A percentile compares a stretch with the other conserved stretches of the same genome.
These are phyloP conservation scores for Morelia viridis DNA, from an alignment of 2,797 vertebrate species.

Conservation along the genomic window DNA sequence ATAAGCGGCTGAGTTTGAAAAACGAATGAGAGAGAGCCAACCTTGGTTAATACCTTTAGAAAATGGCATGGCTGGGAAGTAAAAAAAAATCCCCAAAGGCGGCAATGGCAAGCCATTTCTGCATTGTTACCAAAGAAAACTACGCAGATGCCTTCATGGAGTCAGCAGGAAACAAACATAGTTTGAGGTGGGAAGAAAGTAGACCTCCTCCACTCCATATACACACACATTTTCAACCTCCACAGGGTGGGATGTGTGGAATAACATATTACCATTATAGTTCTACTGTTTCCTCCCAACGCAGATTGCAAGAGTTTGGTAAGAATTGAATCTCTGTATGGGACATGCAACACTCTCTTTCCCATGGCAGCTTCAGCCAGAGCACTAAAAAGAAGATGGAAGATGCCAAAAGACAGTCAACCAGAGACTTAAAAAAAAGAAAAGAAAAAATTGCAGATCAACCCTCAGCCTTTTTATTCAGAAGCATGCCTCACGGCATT, in stretches of 20 bases:
- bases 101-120: background rate
- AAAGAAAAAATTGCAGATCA: background rate
- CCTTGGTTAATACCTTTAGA: background rate
- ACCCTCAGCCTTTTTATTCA: background rate
- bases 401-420: background rate
- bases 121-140: background rate
- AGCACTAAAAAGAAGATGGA: constrained; percentile 67
- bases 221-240: background rate
- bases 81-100: background rate
- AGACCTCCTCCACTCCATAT: background rate
- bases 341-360: constrained; percentile 81
- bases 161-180: background rate
- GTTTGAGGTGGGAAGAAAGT: background rate
- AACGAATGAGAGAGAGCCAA: background rate
- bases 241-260: background rate
- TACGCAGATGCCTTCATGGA: background rate
- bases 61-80: background rate
- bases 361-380: constrained; percentile 83
- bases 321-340: constrained; percentile 87
- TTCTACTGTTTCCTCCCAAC: constrained; percentile 90
- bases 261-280: constrained; percentile 78
- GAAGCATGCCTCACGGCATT: background rate
- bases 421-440: background rate
- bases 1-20: background rate
- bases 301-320: constrained; percentile 89